Base-by-base conservation (phyloP, 2,888 invertebrate species). In the Spatulosminthurus flaviceps region DNA sequence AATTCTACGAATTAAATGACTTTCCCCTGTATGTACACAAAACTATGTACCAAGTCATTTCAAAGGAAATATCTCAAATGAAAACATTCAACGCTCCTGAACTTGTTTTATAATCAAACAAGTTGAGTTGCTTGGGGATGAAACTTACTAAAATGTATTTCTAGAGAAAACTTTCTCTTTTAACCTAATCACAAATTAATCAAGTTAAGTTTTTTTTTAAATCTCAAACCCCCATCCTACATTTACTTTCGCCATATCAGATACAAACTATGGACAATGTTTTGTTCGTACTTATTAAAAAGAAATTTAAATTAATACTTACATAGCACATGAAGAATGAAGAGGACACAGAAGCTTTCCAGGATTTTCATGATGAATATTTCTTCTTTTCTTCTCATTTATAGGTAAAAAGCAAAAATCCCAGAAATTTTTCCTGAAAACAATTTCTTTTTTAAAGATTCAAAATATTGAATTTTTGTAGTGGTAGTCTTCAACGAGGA, bases 31-130 rank as follows among this genome's bases (percentile, higher is more conserved):
- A 9, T 9, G 34, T 34, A 34, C 4, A 34, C 34, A 34, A 7
- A 34, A 34, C 9, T 34, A 7, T 34, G 4, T 7, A 34, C 5
- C 5, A 9, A 34, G 34, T 34, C 4, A 34, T 34, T 34, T 34
- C 9, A 7, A 34, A 9, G 34, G 34, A 34, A 9, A 34, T 34
- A 34, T 4, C 5, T 34, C 34, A 34, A 34, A 34, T 34, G 5
- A 34, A 34, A 34, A 34, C 34, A 34, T 51, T 19, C 5, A 34
- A 34, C 34, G 16, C n/a, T 51, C 51, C n/a, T n/a, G n/a, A 13
- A 51, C 51, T 51, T 51, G 41, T 41, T 51, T 4, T 34, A 9
- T 51, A 51, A 51, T 51, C n/a, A 51, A 51, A 51, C 51, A 51
- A 51, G 51, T 51, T 51, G 51, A n/a, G 16, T 16, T 51, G 1